These are phyloP conservation scores for Phyllostomus hastatus DNA, from an alignment of 2,113 vertebrate species.

Conservation along the genomic window DNA sequence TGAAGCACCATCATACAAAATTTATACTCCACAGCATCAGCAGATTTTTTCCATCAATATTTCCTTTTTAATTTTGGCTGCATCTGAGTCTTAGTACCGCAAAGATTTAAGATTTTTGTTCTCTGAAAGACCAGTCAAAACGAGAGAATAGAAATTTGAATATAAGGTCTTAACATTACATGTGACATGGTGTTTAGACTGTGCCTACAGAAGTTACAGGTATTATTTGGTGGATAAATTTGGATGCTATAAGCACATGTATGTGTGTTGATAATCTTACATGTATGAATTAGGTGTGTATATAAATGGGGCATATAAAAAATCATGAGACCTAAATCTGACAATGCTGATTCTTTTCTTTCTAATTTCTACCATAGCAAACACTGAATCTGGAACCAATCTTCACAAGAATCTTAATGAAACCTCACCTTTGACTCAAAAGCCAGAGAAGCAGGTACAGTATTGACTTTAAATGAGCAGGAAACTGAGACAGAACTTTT, in stretches of 20 bases:
- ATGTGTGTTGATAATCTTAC: neutral
- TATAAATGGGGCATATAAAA: neutral
- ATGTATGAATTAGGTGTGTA: neutral
- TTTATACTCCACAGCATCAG: constrained; percentile 62
- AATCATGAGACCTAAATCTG: constrained; percentile 3
- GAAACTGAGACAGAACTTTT: neutral
- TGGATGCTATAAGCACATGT: neutral
- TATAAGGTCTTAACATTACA: neutral
- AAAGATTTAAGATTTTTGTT: constrained; percentile 53
- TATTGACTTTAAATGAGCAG: neutral
- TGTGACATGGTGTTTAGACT: neutral
- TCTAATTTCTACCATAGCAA: constrained; percentile 64
- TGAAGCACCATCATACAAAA: constrained; percentile 52
- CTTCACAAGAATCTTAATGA: constrained; percentile 42
- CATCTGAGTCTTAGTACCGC: constrained; percentile 52
- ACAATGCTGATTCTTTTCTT: constrained; percentile 43
- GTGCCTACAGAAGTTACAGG: neutral
- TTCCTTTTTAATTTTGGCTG: constrained; percentile 68
- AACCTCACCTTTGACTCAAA: constrained; percentile 36
- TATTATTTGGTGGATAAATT: neutral
- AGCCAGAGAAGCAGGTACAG: constrained; percentile 59
- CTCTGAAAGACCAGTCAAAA: constrained; percentile 51
- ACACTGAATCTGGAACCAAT: neutral
- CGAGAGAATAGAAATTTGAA: neutral
- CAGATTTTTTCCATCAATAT: constrained; percentile 64